phyloP scores from a whole-genome alignment of 2,797 vertebrate species.

The Anolis apletophallus region DNA sequence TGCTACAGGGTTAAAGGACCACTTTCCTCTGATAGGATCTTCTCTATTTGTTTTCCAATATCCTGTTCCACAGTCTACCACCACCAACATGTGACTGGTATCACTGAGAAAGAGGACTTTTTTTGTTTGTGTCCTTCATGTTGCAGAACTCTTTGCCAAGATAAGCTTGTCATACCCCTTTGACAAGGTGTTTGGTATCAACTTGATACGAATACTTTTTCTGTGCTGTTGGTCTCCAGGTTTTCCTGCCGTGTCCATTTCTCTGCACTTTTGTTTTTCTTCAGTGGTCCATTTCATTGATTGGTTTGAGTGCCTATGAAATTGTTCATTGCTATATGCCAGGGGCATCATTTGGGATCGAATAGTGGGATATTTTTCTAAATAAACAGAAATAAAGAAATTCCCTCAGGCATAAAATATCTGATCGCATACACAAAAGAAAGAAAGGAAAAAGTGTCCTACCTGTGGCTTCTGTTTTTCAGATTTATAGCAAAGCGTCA shows the following conservation, averaged over 20 bases:
- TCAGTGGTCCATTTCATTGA: neutral
- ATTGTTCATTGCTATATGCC: neutral
- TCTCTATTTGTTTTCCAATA: neutral
- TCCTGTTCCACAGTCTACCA: neutral
- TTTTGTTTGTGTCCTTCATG: neutral
- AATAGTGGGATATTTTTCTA: neutral
- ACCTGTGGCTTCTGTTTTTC: constrained; percentile 38
- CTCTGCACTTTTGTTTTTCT: neutral
- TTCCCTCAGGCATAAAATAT: neutral
- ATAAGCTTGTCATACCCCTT: neutral
- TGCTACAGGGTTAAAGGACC: neutral
- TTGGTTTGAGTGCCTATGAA: no score
- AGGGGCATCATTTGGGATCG: neutral
- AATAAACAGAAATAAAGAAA: neutral
- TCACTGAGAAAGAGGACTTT: neutral
- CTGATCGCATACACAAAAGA: neutral
- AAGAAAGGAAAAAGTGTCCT: neutral
- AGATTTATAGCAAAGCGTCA: neutral
- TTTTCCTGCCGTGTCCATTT: neutral
- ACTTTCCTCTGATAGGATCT: neutral
- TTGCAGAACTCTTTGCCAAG: neutral
- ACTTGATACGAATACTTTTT: neutral
- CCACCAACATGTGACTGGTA: neutral
- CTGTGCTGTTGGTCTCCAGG: neutral
- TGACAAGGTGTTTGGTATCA: neutral